These are phyloP conservation scores for Noctuana brunneofusca DNA, from an alignment of 2,888 invertebrate genomes.

Conservation along the genomic window DNA sequence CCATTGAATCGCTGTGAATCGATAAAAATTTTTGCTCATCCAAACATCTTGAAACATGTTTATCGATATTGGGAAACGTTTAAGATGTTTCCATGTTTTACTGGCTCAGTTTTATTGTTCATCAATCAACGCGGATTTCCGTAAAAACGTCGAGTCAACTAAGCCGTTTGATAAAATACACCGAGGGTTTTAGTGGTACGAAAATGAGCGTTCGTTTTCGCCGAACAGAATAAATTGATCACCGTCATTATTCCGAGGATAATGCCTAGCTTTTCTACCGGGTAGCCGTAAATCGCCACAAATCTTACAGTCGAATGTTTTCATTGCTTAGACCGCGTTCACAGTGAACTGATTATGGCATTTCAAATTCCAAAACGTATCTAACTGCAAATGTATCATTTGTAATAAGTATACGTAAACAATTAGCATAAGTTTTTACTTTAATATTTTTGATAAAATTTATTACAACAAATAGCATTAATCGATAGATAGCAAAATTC, in stretches of 20 bases:
- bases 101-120: conserved; percentile 19
- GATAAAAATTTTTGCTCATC: no score
- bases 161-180: conserved; percentile 20
- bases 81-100: conserved; percentile 5
- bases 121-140: conserved; percentile 17
- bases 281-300: conserved; percentile 39
- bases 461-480: no score
- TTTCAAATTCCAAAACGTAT: no score
- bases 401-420: no score
- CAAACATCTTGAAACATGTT: conserved; percentile 1
- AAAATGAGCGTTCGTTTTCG: conserved; percentile 40
- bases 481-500: no score
- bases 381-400: no score
- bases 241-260: conserved; percentile 41
- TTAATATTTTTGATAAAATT: no score
- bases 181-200: conserved; percentile 43
- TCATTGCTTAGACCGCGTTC: conserved; percentile 25
- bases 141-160: conserved; percentile 1
- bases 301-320: conserved; percentile 37
- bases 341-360: not conserved
- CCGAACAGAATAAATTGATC: conserved; percentile 38
- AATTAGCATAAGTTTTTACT: no score
- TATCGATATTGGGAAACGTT: conserved; percentile 7
- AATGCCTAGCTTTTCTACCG: conserved; percentile 38
- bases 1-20: no score